These are phyloP conservation scores for Pipistrellus kuhlii DNA, from an alignment of 2,797 vertebrate genomes.

Conservation along the genomic window DNA sequence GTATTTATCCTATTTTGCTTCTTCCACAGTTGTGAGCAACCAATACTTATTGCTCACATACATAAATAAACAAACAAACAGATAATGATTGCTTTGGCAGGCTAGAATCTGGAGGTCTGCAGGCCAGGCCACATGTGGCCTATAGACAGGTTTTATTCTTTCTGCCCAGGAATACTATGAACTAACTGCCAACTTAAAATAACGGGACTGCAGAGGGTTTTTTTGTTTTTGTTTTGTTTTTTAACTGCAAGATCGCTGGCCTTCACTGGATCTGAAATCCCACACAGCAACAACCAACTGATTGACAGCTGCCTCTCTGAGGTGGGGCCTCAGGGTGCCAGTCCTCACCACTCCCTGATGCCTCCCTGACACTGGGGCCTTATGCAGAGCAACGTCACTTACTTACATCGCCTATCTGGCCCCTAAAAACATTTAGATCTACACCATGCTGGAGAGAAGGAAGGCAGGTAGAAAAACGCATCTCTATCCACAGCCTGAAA, in stretches of 20 bases:
- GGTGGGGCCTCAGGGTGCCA: no score
- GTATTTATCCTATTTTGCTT: background rate
- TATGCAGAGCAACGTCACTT: accelerated
- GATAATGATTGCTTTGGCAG: background rate
- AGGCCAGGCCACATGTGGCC: background rate
- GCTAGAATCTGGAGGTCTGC: background rate
- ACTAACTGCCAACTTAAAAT: background rate
- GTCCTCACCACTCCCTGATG: background rate
- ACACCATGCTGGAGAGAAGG: background rate
- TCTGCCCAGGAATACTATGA: background rate
- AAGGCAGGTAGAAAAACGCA: background rate
- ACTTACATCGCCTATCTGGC: background rate
- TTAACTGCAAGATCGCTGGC: background rate
- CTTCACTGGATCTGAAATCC: background rate
- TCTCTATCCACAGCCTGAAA: background rate
- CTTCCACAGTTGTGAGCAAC: background rate
- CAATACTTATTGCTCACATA: background rate
- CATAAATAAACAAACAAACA: background rate
- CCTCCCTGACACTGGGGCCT: background rate
- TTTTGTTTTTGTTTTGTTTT: background rate
- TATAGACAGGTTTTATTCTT: background rate
- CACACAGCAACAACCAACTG: background rate
- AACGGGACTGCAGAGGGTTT: background rate
- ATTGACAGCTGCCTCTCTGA: background rate
- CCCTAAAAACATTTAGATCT: background rate